Percentiles rank a stretch among this genome's conserved stretches.
These are phyloP conservation scores for Boulengeromyrus knoepffleri DNA, from an alignment of 2,113 vertebrate genomes.

Conservation along the genomic window DNA sequence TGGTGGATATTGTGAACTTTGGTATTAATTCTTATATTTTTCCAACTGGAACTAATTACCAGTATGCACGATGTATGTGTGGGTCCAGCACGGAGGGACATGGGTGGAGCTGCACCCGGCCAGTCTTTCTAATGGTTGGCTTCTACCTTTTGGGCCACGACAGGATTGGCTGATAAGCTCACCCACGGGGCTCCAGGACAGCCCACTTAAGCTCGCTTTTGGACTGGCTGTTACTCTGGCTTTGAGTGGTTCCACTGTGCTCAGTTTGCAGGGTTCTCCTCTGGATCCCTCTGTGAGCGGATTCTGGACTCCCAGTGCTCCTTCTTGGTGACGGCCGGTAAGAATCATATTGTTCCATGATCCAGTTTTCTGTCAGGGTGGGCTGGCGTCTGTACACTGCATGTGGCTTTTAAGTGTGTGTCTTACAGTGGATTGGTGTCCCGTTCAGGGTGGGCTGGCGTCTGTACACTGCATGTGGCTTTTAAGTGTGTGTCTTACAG, in stretches of 20 bases:
- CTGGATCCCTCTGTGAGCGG: slow-evolving; percentile 66
- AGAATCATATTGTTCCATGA: neutral
- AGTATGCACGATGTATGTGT: neutral
- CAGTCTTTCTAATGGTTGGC: neutral
- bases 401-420: neutral
- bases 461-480: neutral
- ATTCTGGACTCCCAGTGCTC: slow-evolving; percentile 63
- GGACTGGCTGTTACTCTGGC: neutral
- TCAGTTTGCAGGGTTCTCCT: slow-evolving; percentile 75
- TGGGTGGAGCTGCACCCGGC: neutral
- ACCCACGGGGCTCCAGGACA: neutral
- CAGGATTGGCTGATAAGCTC: neutral
- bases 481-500: neutral
- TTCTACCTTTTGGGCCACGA: neutral
- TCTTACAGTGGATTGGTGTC: neutral
- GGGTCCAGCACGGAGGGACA: neutral
- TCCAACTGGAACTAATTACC: neutral
- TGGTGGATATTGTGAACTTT: neutral
- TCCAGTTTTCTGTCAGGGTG: neutral
- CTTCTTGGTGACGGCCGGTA: slow-evolving; percentile 69
- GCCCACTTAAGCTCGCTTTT: neutral
- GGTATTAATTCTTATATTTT: neutral
- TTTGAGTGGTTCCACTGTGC: neutral
- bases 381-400: neutral
- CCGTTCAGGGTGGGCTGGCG: neutral